Evolutionary conservation across 2,113 vertebrate genomes (phyloP), one percentile per base, ranked within the genome.

Genomic region (Megaleporinus macrocephalus): DNA sequence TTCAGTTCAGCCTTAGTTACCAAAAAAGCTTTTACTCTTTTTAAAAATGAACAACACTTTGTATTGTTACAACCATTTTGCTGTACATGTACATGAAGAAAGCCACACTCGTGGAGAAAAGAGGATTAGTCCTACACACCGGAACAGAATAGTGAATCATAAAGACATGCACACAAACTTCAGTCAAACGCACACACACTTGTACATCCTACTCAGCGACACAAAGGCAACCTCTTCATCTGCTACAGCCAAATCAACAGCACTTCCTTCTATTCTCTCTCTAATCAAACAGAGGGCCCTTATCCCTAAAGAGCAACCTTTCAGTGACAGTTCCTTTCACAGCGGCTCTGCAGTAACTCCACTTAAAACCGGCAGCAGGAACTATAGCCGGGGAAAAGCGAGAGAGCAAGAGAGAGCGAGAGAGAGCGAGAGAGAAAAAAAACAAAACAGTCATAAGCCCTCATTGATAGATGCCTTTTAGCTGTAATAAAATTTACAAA

Each of bases 401-500:
- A 76, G 29, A 13, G 57, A 61, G 57, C 57, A n/a, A 24, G 24
- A 33, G 47, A 55, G 11, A 30, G 29, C 29, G 18, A 51, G 14
- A 10, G 6, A 53, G 22, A 47, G 27, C 20, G 30, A 59, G 9
- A 33, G 29, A n/a, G 59, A 77, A 29, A 41, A 78, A 36, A 61
- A 33, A 62, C 15, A 83, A 69, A 80, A 75, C 14, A 29, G 69
- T 26, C 78, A 73, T 51, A 83, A 65, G 70, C 68, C 49, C 69
- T 68, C 36, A 71, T 27, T 83, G 75, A 87, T 85, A 69, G 72
- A 89, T 55, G 79, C 59, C 57, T 84, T 87, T 86, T 84, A 84
- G 61, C 26, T 29, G 81, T 83, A 82, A 86, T 86, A 84, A 85
- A 80, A 86, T 83, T 44, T 83, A 80, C 73, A 85, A 82, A 84